Evolutionary conservation across 2,797 vertebrate genomes (phyloP).

Genomic region (Pelobates cultripes): DNA sequence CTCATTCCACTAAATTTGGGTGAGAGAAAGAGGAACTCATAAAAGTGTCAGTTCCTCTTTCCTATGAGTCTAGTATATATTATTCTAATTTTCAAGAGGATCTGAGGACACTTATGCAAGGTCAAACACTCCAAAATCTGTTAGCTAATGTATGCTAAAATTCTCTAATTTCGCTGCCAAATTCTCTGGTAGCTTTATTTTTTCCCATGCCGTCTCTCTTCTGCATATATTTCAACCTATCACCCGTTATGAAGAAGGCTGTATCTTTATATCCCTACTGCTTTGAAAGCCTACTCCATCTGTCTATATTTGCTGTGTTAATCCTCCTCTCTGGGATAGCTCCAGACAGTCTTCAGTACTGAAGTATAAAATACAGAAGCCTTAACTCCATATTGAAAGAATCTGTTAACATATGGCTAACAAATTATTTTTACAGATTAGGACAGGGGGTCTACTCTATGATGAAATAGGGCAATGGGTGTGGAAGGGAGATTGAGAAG

Average conservation of each 20-base stretch:
- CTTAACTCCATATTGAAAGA: not conserved
- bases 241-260: slow-evolving; percentile 23
- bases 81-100: not conserved
- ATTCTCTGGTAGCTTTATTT: slow-evolving; percentile 12
- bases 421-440: slow-evolving; percentile 1
- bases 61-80: not conserved
- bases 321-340: slow-evolving; percentile 24
- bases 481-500: not conserved
- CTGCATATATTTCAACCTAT: slow-evolving; percentile 23
- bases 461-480: not conserved
- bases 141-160: slow-evolving; percentile 26
- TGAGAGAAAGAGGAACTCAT: no score
- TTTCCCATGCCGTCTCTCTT: not conserved
- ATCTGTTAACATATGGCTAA: slow-evolving; percentile 23
- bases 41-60: no score
- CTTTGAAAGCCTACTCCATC: slow-evolving; percentile 27
- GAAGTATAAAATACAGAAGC: slow-evolving; percentile 1
- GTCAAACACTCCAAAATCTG: slow-evolving; percentile 30
- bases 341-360: slow-evolving; percentile 22
- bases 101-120: slow-evolving; percentile 25
- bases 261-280: slow-evolving; percentile 20
- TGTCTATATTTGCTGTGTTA: slow-evolving; percentile 40
- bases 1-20: no score
- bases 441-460: not conserved
- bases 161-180: slow-evolving; percentile 25